Percentiles rank a stretch among this genome's conserved stretches.
These are phyloP conservation scores for Morinoia aosen DNA, from an alignment of 2,888 invertebrate genomes.

Conservation along the genomic window DNA sequence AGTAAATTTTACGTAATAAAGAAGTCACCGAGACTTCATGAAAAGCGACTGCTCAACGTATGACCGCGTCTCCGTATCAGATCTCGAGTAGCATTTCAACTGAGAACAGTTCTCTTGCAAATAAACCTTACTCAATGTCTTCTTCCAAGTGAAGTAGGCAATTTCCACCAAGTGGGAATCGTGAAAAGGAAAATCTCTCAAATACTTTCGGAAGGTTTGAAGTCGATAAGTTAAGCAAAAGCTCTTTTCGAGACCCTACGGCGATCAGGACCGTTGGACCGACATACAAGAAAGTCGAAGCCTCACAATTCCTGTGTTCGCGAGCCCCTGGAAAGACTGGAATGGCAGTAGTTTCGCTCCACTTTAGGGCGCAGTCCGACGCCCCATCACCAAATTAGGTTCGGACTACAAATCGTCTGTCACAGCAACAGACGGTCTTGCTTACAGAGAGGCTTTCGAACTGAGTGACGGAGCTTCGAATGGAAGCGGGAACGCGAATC, in stretches of 20 bases:
- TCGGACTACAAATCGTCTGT: slow-evolving; percentile 45
- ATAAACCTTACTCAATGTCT: neutral
- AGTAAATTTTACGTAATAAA: neutral
- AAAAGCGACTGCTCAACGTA: neutral
- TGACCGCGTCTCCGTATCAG: neutral
- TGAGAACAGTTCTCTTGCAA: neutral
- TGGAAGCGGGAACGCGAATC: neutral
- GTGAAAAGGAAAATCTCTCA: neutral
- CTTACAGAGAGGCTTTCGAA: slow-evolving; percentile 40
- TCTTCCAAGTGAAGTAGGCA: neutral
- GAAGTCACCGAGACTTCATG: neutral
- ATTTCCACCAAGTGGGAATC: neutral
- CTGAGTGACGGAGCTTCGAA: neutral
- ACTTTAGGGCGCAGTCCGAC: slow-evolving; percentile 15
- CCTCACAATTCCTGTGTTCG: neutral
- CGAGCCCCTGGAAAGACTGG: slow-evolving; percentile 22
- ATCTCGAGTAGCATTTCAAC: neutral
- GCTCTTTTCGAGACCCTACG: neutral
- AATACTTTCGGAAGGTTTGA: neutral
- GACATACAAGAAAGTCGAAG: neutral
- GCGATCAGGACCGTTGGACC: neutral
- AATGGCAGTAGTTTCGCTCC: slow-evolving; percentile 28
- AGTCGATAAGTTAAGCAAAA: neutral
- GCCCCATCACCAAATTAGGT: slow-evolving; percentile 53
- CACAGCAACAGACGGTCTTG: slow-evolving; percentile 1